Evolutionary conservation across 1,140 invertebrate species (phyloP).

Genomic region (Hypothenemus hampei): DNA sequence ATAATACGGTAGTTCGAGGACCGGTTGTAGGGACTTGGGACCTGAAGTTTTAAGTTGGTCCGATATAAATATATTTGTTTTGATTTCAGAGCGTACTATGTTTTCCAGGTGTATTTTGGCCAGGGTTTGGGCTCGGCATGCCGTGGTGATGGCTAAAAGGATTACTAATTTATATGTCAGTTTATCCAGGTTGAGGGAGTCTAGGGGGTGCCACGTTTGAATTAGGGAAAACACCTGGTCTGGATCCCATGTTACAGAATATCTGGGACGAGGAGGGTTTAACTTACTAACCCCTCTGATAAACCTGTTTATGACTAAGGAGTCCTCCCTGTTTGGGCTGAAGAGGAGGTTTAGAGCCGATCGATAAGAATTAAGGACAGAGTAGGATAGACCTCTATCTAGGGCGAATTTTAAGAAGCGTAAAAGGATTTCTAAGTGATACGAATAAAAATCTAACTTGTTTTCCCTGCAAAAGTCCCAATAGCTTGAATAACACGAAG

Average conservation of each 20-base stretch:
- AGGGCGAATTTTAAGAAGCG: not conserved
- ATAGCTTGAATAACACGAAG: not conserved
- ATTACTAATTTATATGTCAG: slow-evolving; percentile 7
- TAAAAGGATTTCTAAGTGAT: not conserved
- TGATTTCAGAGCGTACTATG: not conserved
- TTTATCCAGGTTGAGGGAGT: not conserved
- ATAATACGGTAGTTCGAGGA: not conserved
- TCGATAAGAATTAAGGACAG: not conserved
- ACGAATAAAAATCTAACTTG: not conserved
- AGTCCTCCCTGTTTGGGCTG: not conserved
- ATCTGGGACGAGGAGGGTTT: slow-evolving; percentile 4
- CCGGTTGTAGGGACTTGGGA: not conserved
- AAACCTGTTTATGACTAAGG: not conserved
- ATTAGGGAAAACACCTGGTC: not conserved
- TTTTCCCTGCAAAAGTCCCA: not conserved
- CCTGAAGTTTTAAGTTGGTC: not conserved
- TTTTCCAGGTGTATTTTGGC: not conserved
- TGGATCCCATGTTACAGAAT: slow-evolving; percentile 6
- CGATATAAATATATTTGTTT: not conserved
- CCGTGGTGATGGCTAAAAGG: slow-evolving; percentile 4
- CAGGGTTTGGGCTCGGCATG: slow-evolving; percentile 6
- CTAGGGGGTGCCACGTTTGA: not conserved
- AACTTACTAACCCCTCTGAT: not conserved
- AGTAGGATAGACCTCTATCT: not conserved
- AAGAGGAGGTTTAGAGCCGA: not conserved